Evolutionary conservation across 2,888 invertebrate genomes (phyloP).

Genomic region (Drosophila rubida): DNA sequence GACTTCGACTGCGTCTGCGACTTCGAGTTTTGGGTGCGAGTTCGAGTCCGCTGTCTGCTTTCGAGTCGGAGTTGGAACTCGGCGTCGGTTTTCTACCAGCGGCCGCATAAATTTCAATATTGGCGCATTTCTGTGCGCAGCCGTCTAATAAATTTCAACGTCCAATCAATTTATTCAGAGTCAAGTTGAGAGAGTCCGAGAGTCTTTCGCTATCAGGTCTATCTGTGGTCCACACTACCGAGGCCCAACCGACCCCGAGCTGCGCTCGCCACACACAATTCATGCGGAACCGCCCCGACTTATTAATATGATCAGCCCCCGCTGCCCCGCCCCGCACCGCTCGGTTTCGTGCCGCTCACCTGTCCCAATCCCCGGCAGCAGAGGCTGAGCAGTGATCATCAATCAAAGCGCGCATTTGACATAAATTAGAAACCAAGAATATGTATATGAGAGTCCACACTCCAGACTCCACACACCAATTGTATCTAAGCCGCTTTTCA

Average conservation of each 20-base stretch:
- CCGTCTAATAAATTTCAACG: constrained; percentile 74
- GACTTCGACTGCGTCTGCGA: constrained; percentile 2
- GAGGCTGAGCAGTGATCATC: constrained; percentile 59
- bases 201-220: constrained; percentile 17
- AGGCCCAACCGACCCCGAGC: background rate
- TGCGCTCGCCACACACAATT: constrained; percentile 25
- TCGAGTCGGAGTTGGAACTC: background rate
- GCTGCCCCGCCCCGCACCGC: background rate
- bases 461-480: constrained; percentile 27
- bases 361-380: constrained; percentile 15
- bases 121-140: constrained; percentile 74
- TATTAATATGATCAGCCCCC: constrained; percentile 59
- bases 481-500: constrained; percentile 61
- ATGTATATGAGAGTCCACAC: constrained; percentile 49
- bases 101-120: constrained; percentile 77
- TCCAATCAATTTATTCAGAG: constrained; percentile 77
- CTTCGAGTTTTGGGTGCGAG: constrained; percentile 6
- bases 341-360: background rate
- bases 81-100: constrained; percentile 45
- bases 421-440: constrained; percentile 77
- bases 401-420: constrained; percentile 78
- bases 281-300: constrained; percentile 68
- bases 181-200: constrained; percentile 61
- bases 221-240: background rate
- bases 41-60: constrained; percentile 2